A percentile compares a stretch with the other conserved stretches of the same genome.
Conservation (phyloP, 2,888 invertebrate genomes). For the Cryptus armator region DNA sequence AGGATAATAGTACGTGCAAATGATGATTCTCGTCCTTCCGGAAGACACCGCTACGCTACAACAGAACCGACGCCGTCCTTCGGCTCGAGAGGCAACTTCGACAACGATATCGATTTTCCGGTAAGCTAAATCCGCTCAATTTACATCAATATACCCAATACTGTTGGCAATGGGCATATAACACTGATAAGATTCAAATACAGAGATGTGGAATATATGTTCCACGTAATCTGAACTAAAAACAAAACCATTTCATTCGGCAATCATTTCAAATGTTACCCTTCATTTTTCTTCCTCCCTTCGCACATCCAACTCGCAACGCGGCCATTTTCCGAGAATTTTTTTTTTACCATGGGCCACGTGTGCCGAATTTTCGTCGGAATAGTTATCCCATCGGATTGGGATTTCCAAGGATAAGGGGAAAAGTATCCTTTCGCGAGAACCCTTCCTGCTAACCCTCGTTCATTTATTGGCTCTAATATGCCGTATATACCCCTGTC, state of each 20-base stretch:
- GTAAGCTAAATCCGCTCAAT: constrained; percentile 73
- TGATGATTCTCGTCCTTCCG: constrained; percentile 32
- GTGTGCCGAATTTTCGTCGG: constrained; percentile 2
- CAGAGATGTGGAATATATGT: too few relatives aligned
- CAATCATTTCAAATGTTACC: background rate
- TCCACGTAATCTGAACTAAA: too few relatives aligned
- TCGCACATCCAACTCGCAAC: background rate
- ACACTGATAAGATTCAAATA: too few relatives aligned
- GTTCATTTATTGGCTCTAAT: constrained; percentile 33
- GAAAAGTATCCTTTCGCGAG: background rate
- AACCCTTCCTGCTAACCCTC: background rate
- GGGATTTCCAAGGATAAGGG: constrained; percentile 6
- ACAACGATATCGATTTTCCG: constrained; percentile 74
- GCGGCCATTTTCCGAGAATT: background rate
- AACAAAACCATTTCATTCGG: background rate
- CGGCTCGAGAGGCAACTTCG: constrained; percentile 67
- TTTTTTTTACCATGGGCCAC: background rate
- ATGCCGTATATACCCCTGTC: background rate
- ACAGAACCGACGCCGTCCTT: constrained; percentile 42
- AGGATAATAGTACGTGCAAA: constrained; percentile 75
- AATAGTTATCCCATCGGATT: background rate
- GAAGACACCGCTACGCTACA: constrained; percentile 33
- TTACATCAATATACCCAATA: constrained; percentile 28
- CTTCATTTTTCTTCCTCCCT: background rate
- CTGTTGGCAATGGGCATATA: background rate